A percentile compares a stretch with the other conserved stretches of the same genome.
Evolutionary conservation across 2,797 vertebrate species (phyloP).

Genomic region (Intellagama lesueurii): DNA sequence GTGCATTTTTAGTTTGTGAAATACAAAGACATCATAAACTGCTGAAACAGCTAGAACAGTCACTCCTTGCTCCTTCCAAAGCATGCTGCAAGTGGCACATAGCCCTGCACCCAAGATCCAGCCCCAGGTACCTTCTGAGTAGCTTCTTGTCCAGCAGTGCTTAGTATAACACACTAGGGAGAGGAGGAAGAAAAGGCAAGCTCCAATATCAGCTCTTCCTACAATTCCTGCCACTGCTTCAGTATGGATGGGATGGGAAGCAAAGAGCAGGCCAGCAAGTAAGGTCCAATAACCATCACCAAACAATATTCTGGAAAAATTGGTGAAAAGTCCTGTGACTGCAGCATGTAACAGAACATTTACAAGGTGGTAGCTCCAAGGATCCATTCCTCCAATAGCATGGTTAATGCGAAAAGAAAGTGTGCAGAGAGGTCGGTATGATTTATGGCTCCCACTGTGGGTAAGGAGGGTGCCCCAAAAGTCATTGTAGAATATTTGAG

Average conservation of each 20-base stretch:
- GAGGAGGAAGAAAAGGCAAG: constrained; percentile 94
- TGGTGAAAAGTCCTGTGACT: constrained; percentile 91
- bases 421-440: constrained; percentile 96
- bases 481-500: constrained; percentile 97
- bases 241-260: constrained; percentile 94
- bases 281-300: constrained; percentile 92
- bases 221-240: constrained; percentile 96
- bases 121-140: constrained; percentile 80
- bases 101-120: constrained; percentile 90
- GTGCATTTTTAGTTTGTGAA: constrained; percentile 89
- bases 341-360: constrained; percentile 91
- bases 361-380: constrained; percentile 96
- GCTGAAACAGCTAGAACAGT: constrained; percentile 93
- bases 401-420: constrained; percentile 97
- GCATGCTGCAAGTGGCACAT: constrained; percentile 94
- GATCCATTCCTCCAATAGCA: constrained; percentile 90
- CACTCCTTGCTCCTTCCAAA: constrained; percentile 99
- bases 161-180: constrained; percentile 92
- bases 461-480: constrained; percentile 98
- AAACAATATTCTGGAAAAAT: constrained; percentile 89
- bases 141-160: constrained; percentile 86
- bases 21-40: constrained; percentile 92
- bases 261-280: constrained; percentile 93
- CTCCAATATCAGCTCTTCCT: constrained; percentile 94
- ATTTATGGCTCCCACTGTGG: constrained; percentile 99